Evolutionary conservation across 2,113 vertebrate species (phyloP).

Genomic region (Tapirus terrestris): DNA sequence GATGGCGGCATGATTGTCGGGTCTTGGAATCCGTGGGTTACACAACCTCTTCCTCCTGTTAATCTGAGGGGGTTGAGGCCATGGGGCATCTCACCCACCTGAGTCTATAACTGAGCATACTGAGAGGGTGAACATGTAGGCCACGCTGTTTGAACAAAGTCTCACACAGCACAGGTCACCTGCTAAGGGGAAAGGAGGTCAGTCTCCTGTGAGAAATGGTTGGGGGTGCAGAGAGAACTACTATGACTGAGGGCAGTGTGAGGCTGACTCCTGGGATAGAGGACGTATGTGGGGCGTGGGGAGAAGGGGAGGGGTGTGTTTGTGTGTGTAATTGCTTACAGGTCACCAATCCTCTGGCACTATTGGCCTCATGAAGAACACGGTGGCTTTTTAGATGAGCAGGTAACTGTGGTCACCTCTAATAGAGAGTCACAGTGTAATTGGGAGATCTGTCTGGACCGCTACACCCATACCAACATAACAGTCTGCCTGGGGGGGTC

Average conservation of each 20-base stretch:
- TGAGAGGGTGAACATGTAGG: neutral
- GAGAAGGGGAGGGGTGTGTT: neutral
- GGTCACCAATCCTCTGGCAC: neutral
- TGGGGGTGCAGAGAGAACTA: neutral
- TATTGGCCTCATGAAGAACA: neutral
- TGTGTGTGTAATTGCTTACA: neutral
- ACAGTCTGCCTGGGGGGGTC: neutral
- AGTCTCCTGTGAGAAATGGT: neutral
- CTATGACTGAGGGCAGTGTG: accelerated
- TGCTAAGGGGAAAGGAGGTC: neutral
- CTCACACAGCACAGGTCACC: neutral
- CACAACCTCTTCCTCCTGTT: neutral
- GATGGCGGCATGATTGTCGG: neutral
- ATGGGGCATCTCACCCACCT: neutral
- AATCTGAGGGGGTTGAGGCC: neutral
- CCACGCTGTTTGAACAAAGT: neutral
- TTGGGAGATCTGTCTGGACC: neutral
- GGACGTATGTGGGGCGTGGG: neutral
- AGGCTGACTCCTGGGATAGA: neutral
- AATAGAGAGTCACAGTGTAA: neutral
- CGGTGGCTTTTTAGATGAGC: neutral
- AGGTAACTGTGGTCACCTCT: neutral
- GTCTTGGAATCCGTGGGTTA: neutral
- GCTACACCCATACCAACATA: neutral
- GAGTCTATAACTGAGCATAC: neutral